These are phyloP conservation scores for Athene noctua DNA, from an alignment of 2,113 vertebrate genomes.

Conservation along the genomic window DNA sequence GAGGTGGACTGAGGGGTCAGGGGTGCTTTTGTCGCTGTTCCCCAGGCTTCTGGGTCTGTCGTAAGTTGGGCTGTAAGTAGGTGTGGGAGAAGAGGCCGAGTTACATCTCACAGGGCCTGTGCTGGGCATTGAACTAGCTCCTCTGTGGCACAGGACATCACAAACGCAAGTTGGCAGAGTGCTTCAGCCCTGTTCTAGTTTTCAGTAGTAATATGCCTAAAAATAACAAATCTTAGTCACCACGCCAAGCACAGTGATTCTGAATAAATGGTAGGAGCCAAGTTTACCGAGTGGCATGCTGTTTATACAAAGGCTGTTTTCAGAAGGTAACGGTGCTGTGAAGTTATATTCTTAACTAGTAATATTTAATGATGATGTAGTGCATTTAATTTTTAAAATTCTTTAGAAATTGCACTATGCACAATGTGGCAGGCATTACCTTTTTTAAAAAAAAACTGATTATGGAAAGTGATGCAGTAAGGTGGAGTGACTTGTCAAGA, in stretches of 20 bases:
- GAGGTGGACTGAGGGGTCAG: accelerated
- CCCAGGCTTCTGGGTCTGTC: too few relatives aligned
- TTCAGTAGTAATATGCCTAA: not conserved
- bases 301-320: not conserved
- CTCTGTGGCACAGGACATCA: accelerated
- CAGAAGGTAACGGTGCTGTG: not conserved
- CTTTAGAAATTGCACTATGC: not conserved
- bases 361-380: not conserved
- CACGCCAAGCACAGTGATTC: not conserved
- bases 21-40: too few relatives aligned
- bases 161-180: accelerated
- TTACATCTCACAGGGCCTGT: accelerated
- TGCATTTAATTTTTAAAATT: not conserved
- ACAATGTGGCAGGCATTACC: too few relatives aligned
- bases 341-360: accelerated
- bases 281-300: not conserved
- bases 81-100: accelerated
- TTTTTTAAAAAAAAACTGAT: not conserved
- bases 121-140: accelerated
- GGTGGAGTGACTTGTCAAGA: not conserved
- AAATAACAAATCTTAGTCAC: not conserved
- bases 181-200: not conserved
- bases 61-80: accelerated
- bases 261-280: not conserved
- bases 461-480: not conserved